A percentile compares a stretch with the other conserved stretches of the same genome.
These are phyloP conservation scores for Belonocnema kinseyi DNA, from an alignment of 1,140 invertebrate species.

Conservation along the genomic window DNA sequence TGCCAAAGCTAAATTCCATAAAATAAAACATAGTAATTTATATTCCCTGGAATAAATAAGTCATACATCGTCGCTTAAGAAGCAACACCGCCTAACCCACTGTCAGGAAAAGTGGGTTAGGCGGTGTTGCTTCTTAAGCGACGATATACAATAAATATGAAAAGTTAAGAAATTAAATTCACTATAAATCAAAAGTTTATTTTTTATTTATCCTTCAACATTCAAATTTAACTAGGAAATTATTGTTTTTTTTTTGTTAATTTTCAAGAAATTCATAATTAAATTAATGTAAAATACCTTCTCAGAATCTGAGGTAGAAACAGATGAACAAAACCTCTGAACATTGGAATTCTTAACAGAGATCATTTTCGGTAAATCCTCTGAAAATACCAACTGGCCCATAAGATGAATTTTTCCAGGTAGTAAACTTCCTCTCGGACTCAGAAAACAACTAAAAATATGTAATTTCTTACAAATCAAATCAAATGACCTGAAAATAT, in stretches of 20 bases:
- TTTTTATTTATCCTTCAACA: too few relatives aligned
- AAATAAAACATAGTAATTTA: too few relatives aligned
- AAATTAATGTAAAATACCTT: constrained; percentile 43
- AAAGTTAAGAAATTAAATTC: too few relatives aligned
- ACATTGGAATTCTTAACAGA: constrained; percentile 59
- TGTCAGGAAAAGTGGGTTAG: too few relatives aligned
- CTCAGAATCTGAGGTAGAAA: constrained; percentile 36
- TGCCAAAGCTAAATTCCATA: too few relatives aligned
- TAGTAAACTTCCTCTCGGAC: constrained; percentile 64
- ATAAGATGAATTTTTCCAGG: constrained; percentile 68
- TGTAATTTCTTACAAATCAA: neutral
- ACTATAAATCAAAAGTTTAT: too few relatives aligned
- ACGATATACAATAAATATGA: too few relatives aligned
- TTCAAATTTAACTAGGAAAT: too few relatives aligned
- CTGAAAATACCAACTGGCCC: constrained; percentile 61
- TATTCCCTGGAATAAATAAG: neutral
- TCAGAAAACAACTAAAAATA: constrained; percentile 54
- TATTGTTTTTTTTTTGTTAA: neutral
- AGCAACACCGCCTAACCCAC: too few relatives aligned
- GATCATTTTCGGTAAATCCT: constrained; percentile 64
- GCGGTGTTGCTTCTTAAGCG: too few relatives aligned
- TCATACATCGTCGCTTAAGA: too few relatives aligned
- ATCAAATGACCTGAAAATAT: constrained; percentile 38
- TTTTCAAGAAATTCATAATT: constrained; percentile 1
- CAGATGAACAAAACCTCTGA: constrained; percentile 38